Conservation (phyloP, 2,888 invertebrate species). For the Tenthredo distinguenda region DNA sequence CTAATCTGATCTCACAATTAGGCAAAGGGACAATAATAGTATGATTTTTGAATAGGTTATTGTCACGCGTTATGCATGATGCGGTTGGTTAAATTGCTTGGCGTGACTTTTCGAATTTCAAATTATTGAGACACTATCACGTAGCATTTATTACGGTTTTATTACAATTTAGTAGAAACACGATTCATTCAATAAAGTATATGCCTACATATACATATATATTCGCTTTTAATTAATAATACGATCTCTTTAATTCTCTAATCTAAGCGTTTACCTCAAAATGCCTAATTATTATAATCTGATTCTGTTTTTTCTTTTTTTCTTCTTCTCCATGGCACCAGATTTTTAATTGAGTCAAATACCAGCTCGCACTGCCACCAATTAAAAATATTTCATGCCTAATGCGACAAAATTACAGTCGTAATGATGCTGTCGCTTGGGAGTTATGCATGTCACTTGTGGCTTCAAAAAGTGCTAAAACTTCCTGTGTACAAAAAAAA, state of each 20-base stretch:
- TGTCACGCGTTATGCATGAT: slow-evolving; percentile 18
- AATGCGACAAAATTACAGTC: slow-evolving; percentile 43
- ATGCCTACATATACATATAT: background rate
- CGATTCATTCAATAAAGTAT: background rate
- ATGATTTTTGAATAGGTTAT: slow-evolving; percentile 26
- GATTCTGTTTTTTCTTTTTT: background rate
- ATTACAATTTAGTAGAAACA: background rate
- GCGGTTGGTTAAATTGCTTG: background rate
- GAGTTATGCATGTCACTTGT: slow-evolving; percentile 37
- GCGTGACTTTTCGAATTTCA: slow-evolving; percentile 21
- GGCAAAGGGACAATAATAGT: background rate
- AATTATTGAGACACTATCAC: background rate
- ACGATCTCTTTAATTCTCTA: too few relatives aligned
- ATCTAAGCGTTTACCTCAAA: background rate
- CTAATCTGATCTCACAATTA: slow-evolving; percentile 29
- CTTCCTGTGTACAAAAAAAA: background rate
- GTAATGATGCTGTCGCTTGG: slow-evolving; percentile 35
- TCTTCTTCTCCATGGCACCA: background rate
- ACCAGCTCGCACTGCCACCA: background rate
- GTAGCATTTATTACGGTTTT: background rate
- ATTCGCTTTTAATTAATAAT: background rate
- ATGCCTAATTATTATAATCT: background rate
- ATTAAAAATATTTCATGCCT: slow-evolving; percentile 45
- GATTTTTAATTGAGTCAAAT: slow-evolving; percentile 41
- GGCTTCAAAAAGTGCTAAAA: slow-evolving; percentile 26